Base-by-base conservation (phyloP, 2,888 invertebrate genomes). In the Megastigmus dorsalis region DNA sequence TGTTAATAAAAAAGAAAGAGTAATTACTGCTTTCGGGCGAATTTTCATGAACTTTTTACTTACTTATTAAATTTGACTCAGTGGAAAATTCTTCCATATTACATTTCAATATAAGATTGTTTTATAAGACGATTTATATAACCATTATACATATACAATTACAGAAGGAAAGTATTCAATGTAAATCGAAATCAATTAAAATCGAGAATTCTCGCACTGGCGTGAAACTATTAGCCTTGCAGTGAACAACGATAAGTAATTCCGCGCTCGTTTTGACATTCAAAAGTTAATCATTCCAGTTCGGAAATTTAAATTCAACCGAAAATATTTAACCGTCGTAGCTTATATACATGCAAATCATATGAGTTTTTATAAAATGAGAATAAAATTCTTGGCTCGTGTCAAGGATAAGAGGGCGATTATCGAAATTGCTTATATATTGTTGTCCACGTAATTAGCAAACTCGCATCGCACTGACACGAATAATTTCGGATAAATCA, bases 401-500 rank as follows among this genome's bases (percentile, higher is more conserved):
- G 33, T 65, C 23, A 38, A 59, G 41, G 50, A 38, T 72, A 59
- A 5, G 55, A 55, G 71, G 57, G 57, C 57, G n/a, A 57, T 57
- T 59, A 50, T 57, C 63, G 38, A 45, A 60, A 54, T 59, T 26
- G 10, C 30, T 66, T 59, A 28, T 52, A 66, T 55, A 38, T 43
- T 48, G 4, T 33, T 52, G 36, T 45, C 23, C 9, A 38, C 15
- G 57, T 30, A 65, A 72, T 59, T 72, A 63, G 59, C 33, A 18
- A 59, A 57, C 41, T 55, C 43, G n/a, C 38, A 15, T 50, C 18
- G 20, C 28, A 9, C 9, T 23, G 30, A 60, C 43, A 52, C 33
- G 62, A 57, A 57, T n/a, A 69, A 59, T 57, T 65, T 13, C 10
- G 26, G 26, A 55, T 70, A 55, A 63, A 62, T 70, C 70, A 54